Evolutionary conservation across 2,797 vertebrate genomes (phyloP).

Genomic region (Loris lydekkerianus): DNA sequence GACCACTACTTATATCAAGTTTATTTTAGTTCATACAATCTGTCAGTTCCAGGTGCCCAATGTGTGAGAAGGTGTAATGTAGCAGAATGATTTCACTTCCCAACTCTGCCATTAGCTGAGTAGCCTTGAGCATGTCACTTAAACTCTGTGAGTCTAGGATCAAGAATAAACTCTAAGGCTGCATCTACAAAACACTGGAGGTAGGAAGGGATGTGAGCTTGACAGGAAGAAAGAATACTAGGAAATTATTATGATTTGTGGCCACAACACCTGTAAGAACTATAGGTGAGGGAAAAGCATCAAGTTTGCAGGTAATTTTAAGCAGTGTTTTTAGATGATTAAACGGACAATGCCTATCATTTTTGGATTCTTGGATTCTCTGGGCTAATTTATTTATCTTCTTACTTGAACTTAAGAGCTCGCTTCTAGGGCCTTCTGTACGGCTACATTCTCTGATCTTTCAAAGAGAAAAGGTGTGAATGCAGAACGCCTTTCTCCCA

Average conservation of each 20-base stretch:
- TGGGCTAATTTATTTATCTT: constrained; percentile 13
- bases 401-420: background rate
- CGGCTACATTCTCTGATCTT: background rate
- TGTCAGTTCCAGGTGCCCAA: background rate
- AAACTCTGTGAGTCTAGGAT: background rate
- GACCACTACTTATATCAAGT: background rate
- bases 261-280: background rate
- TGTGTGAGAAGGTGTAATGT: background rate
- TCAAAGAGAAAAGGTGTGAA: background rate
- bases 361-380: constrained; percentile 18
- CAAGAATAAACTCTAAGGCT: constrained; percentile 51
- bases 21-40: background rate
- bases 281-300: background rate
- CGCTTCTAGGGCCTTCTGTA: background rate
- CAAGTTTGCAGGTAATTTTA: background rate
- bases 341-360: background rate
- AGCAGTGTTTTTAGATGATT: constrained; percentile 30
- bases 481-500: background rate
- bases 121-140: background rate
- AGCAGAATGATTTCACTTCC: background rate
- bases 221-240: background rate
- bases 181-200: background rate
- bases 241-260: background rate
- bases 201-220: background rate
- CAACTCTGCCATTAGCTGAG: background rate